Conservation (phyloP, 2,113 vertebrate genomes). For the Tyto alba region DNA sequence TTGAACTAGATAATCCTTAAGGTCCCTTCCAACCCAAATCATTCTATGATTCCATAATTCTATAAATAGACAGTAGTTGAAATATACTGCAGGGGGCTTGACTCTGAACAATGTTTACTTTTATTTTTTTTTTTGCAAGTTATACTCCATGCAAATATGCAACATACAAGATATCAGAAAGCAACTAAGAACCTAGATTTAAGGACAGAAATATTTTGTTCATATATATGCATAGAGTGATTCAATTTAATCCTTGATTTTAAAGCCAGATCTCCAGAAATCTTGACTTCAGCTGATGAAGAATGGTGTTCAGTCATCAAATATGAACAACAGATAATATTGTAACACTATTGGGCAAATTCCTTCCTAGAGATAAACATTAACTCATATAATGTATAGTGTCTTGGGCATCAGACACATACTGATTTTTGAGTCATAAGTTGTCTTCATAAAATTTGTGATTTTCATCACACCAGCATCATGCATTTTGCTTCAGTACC, state of each 20-base stretch:
- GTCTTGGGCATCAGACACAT: background rate
- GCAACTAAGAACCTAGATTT: background rate
- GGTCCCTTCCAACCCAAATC: background rate
- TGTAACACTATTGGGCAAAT: background rate
- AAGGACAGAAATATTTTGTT: background rate
- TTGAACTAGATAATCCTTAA: background rate
- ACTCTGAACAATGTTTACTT: background rate
- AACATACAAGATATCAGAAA: background rate
- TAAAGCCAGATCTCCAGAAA: background rate
- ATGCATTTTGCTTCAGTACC: background rate
- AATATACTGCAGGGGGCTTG: background rate
- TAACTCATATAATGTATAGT: background rate
- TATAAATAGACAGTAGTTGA: background rate
- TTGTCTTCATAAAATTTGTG: background rate
- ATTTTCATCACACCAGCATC: background rate
- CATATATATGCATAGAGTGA: accelerated
- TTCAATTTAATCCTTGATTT: background rate
- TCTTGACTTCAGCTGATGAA: background rate
- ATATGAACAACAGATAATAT: background rate
- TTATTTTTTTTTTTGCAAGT: too few species aligned
- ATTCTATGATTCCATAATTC: background rate
- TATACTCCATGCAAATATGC: background rate
- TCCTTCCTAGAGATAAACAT: background rate
- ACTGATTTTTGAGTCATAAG: background rate
- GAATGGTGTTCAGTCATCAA: background rate